These are phyloP conservation scores for Ochropacha duplaris DNA, from an alignment of 2,888 invertebrate species.

Conservation along the genomic window DNA sequence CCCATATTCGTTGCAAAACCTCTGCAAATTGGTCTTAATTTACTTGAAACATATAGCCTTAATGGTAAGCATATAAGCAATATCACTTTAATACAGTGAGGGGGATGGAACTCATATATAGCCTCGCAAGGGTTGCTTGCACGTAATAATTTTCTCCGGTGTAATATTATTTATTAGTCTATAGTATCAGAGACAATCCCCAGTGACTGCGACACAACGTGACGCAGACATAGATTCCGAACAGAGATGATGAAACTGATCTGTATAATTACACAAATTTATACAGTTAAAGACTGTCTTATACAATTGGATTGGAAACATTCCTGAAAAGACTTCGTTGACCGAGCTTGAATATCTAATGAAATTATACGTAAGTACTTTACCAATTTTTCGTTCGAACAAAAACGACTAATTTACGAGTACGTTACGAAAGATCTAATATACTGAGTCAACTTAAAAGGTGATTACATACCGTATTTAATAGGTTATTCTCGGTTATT, in stretches of 20 bases:
- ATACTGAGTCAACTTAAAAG: background rate
- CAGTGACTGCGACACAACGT: slow-evolving; percentile 44
- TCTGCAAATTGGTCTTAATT: slow-evolving; percentile 79
- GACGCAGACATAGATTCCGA: slow-evolving; percentile 43
- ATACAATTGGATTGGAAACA: slow-evolving; percentile 1
- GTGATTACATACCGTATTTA: slow-evolving; percentile 6
- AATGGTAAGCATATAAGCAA: slow-evolving; percentile 74
- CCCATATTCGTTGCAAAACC: slow-evolving; percentile 71
- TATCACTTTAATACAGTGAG: slow-evolving; percentile 64
- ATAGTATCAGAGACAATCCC: slow-evolving; percentile 57
- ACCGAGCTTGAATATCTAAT: background rate
- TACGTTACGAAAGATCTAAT: background rate
- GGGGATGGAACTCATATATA: slow-evolving; percentile 32
- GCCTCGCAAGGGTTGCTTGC: slow-evolving; percentile 47
- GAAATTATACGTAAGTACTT: background rate
- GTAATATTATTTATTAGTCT: slow-evolving; percentile 58
- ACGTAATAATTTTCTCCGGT: slow-evolving; percentile 54
- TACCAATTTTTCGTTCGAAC: background rate
- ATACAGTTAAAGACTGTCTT: slow-evolving; percentile 4
- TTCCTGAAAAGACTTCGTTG: background rate
- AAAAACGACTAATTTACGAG: background rate
- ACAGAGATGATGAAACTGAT: slow-evolving; percentile 27
- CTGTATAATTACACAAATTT: slow-evolving; percentile 17
- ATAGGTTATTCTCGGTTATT: slow-evolving; percentile 14
- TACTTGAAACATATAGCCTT: slow-evolving; percentile 72